These are phyloP conservation scores for Drosophila tani DNA, from an alignment of 1,140 invertebrate species.

Conservation along the genomic window DNA sequence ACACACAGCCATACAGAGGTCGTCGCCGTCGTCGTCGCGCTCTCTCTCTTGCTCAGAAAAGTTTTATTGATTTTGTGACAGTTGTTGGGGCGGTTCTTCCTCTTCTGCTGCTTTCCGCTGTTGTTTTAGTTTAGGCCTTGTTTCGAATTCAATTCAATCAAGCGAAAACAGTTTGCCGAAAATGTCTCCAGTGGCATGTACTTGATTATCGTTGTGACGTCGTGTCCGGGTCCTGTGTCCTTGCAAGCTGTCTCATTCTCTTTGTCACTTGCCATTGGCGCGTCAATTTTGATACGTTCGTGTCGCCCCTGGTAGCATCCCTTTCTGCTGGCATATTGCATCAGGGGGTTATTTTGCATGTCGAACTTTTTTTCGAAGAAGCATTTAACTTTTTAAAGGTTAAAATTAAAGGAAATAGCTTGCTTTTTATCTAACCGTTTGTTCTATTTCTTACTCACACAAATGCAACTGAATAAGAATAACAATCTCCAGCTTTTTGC, in stretches of 20 bases:
- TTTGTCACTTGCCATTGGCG: constrained; percentile 1
- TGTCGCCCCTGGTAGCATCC: not conserved
- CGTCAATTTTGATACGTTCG: constrained; percentile 3
- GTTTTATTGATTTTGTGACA: constrained; percentile 79
- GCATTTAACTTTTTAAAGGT: not conserved
- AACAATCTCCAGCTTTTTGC: too few species aligned
- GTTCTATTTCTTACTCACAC: too few species aligned
- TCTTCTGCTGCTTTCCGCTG: constrained; percentile 4
- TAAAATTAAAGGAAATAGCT: too few species aligned
- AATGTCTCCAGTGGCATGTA: constrained; percentile 80
- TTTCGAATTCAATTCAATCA: constrained; percentile 78
- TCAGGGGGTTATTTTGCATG: constrained; percentile 8
- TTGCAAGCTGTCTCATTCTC: constrained; percentile 14
- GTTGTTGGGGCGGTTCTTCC: constrained; percentile 58
- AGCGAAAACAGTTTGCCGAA: constrained; percentile 70
- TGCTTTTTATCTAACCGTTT: too few species aligned
- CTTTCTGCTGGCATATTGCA: constrained; percentile 3
- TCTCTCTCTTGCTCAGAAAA: constrained; percentile 28
- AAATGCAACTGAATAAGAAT: too few species aligned
- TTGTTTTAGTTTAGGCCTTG: constrained; percentile 63
- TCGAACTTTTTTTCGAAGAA: not conserved
- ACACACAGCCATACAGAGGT: constrained; percentile 55
- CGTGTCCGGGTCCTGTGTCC: constrained; percentile 17
- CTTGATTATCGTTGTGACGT: constrained; percentile 61
- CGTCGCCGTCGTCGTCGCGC: constrained; percentile 27